A percentile compares a stretch with the other conserved stretches of the same genome.
phyloP scores from a whole-genome alignment of 1,140 invertebrate genomes.

The Lineus longissimus region DNA sequence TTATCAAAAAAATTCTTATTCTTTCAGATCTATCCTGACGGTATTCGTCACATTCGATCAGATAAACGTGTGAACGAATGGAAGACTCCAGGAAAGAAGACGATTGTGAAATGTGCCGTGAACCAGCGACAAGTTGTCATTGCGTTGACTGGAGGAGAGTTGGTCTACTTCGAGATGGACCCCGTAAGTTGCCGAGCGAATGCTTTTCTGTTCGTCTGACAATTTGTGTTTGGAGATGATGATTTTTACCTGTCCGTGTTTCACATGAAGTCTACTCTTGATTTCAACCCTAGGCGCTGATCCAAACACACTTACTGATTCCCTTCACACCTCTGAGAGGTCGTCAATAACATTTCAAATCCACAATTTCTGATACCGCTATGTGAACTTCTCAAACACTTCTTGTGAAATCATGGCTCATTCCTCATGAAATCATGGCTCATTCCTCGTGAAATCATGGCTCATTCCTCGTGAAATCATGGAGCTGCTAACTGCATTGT shows the following conservation, averaged over 20 bases:
- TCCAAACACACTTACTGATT: too few species aligned
- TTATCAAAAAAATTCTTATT: not conserved
- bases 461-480: too few species aligned
- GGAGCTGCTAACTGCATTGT: too few species aligned
- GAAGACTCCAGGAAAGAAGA: conserved; percentile 96
- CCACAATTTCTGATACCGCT: too few species aligned
- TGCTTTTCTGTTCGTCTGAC: not conserved
- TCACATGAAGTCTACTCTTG: not conserved
- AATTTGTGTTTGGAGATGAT: not conserved
- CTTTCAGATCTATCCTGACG: conserved; percentile 79
- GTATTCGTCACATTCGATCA: conserved; percentile 95
- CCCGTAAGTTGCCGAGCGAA: conserved; percentile 67
- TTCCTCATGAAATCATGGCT: too few species aligned
- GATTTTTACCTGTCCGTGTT: conserved; percentile 1
- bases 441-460: too few species aligned
- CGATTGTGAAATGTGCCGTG: conserved; percentile 95
- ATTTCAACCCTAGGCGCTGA: not conserved
- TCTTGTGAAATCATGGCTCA: too few species aligned
- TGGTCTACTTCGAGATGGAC: conserved; percentile 99
- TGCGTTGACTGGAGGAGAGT: conserved; percentile 91
- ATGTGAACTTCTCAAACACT: too few species aligned
- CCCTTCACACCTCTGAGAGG: too few species aligned
- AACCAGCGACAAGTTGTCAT: conserved; percentile 96
- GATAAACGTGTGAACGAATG: conserved; percentile 98
- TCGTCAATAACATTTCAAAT: too few species aligned